phyloP scores from a whole-genome alignment of 2,888 invertebrate genomes.

The Tipula confusa region DNA sequence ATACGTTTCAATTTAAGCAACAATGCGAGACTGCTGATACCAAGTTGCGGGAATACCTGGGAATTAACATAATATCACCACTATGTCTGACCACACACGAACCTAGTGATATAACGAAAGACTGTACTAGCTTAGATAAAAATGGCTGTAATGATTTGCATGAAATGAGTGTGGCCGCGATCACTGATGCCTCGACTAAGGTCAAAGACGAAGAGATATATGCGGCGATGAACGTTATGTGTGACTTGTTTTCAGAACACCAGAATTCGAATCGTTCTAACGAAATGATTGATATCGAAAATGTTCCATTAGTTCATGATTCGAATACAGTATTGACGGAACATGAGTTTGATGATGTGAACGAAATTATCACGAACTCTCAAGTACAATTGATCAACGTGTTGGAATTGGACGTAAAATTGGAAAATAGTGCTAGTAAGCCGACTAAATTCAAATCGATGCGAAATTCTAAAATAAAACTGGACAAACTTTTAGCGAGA shows the following conservation, averaged over 20 bases:
- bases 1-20: slow-evolving; percentile 43
- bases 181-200: neutral
- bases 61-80: neutral
- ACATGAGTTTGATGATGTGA: neutral
- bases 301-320: neutral
- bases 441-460: neutral
- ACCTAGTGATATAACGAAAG: neutral
- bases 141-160: neutral
- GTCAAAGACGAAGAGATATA: slow-evolving; percentile 36
- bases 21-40: slow-evolving; percentile 42
- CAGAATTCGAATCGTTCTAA: neutral
- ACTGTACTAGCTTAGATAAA: neutral
- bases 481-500: neutral
- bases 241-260: slow-evolving; percentile 31
- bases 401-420: neutral
- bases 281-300: neutral
- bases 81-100: neutral
- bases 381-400: neutral
- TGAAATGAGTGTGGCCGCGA: neutral
- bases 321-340: neutral
- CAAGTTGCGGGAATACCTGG: slow-evolving; percentile 40
- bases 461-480: neutral
- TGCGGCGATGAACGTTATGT: slow-evolving; percentile 34
- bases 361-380: neutral
- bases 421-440: neutral